Base-by-base conservation (phyloP, 1,140 invertebrate species). In the Hormaphis cornu region DNA sequence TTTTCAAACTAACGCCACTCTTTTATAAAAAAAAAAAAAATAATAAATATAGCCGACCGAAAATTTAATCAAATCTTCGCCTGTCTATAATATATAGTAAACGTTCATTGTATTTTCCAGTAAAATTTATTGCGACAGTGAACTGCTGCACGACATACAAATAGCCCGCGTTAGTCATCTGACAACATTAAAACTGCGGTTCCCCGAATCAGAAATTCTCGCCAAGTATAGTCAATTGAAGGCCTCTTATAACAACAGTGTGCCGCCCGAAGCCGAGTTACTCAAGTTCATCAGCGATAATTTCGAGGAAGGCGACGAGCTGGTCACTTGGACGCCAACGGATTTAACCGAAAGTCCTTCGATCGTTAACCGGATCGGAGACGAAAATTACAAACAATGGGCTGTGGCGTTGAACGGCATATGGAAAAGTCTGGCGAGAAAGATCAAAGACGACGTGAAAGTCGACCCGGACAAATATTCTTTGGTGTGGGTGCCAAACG, bases 151-250 rank as follows among this genome's bases (percentile, higher is more conserved):
- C 70, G 89, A 87, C 1, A 82, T 96, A 16, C 92, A 95, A 80
- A 84, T 87, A 77, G 82, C 87, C 0, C 81, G 83, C 37, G 79
- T 95, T 2, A 93, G 83, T 78, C 53, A 97, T 79, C 94, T 91
- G 44, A 97, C 96, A 78, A 90, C 89, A 4, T 96, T 96, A 83
- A 89, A 88, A 76, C 81, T 95, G 50, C 85, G 84, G 72, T 76
- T 83, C 37, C 78, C 85, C 3, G 85, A 88, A 0, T 71, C 69
- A 3, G 44, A 63, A 14, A 56, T 70, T 46, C n/a, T 72, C 16
- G 4, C 14, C 10, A 50, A 71, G 22, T 76, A 74, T 63, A 35
- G 71, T n/a, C 12, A 26, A 1, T 48, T 75, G 18, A 72, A 72
- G 46, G 20, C 40, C 0, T n/a, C 70, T 24, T 24, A 26, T 79